Conservation (phyloP, 2,888 invertebrate species). For the Apotomis capreana region DNA sequence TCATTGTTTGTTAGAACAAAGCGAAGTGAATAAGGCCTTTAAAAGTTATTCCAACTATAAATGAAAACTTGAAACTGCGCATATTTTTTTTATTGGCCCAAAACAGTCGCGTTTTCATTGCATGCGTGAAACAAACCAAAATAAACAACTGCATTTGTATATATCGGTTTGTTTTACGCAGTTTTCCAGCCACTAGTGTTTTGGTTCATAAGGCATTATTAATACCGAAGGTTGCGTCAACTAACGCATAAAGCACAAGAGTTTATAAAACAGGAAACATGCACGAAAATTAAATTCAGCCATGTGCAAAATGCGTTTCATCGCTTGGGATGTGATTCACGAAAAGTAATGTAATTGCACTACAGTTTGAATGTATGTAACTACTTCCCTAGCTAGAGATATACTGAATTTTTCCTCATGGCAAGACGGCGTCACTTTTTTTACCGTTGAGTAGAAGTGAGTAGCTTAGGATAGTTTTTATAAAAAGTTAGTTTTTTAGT, state of each 20-base stretch:
- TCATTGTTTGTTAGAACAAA: too few relatives aligned
- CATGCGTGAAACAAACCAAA: neutral
- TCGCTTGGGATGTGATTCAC: neutral
- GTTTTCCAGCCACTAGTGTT: neutral
- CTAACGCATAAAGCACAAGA: slow-evolving; percentile 4
- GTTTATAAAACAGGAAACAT: slow-evolving; percentile 4
- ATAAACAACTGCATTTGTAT: neutral
- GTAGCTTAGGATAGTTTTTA: too few relatives aligned
- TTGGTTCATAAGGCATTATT: neutral
- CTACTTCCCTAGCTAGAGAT: too few relatives aligned
- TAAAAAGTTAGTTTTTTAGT: too few relatives aligned
- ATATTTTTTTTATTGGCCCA: neutral
- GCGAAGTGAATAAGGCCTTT: too few relatives aligned
- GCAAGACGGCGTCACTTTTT: too few relatives aligned
- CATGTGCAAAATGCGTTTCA: neutral
- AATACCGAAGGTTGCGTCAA: neutral
- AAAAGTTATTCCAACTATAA: too few relatives aligned
- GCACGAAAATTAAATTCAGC: neutral
- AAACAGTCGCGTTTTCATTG: neutral
- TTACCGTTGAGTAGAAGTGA: too few relatives aligned
- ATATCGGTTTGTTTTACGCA: neutral
- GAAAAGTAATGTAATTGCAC: neutral
- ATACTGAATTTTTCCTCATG: too few relatives aligned
- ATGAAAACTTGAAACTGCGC: neutral
- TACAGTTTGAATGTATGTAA: too few relatives aligned